These are phyloP conservation scores for Pandemis cinnamomeana DNA, from an alignment of 2,888 invertebrate genomes.

Conservation along the genomic window DNA sequence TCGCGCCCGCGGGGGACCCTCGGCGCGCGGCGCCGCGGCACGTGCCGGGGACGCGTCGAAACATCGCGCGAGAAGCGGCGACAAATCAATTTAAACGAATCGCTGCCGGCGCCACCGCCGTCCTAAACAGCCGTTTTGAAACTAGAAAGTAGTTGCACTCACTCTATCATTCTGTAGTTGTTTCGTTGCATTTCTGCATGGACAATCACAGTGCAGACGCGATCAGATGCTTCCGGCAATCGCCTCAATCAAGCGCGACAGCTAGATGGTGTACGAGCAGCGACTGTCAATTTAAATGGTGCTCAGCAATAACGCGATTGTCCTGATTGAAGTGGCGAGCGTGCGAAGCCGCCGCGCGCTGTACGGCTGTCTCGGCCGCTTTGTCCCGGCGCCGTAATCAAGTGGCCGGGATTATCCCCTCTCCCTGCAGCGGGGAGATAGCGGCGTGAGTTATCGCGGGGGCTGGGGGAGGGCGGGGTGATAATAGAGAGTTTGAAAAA, in stretches of 20 bases:
- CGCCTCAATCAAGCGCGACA: background rate
- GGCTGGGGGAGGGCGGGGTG: background rate
- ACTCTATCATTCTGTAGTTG: background rate
- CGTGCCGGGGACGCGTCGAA: background rate
- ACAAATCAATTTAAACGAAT: background rate
- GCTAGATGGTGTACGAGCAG: background rate
- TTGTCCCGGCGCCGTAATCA: conserved; percentile 2
- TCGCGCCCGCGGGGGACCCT: background rate
- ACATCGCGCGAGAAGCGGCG: too few relatives aligned
- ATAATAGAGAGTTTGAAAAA: conserved; percentile 34
- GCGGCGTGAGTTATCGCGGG: conserved; percentile 15
- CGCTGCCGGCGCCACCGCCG: background rate
- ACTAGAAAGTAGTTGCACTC: background rate
- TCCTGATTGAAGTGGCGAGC: conserved; percentile 5
- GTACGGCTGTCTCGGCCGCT: background rate
- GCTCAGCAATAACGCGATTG: background rate
- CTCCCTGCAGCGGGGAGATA: conserved; percentile 15
- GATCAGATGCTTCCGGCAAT: background rate
- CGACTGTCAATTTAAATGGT: background rate
- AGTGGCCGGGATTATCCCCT: conserved; percentile 13
- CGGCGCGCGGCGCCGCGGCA: background rate
- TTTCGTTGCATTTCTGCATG: background rate
- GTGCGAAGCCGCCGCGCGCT: background rate
- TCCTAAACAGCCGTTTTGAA: background rate
- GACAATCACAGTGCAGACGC: background rate